Evolutionary conservation across 2,888 invertebrate genomes (phyloP).

Genomic region (Drosophila demipolita): DNA sequence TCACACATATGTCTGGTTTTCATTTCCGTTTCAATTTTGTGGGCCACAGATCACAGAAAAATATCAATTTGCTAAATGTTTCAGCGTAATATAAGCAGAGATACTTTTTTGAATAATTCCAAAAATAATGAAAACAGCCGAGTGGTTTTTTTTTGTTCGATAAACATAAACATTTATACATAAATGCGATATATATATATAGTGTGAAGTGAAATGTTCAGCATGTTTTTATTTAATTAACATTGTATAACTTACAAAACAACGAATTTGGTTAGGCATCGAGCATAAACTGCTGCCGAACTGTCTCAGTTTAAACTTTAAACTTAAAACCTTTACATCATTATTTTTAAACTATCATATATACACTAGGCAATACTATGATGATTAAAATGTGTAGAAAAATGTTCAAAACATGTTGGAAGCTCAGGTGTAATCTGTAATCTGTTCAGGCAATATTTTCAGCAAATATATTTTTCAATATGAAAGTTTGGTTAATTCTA

Average conservation of each 20-base stretch:
- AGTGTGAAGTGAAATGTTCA: not conserved
- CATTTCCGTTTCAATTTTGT: constrained; percentile 62
- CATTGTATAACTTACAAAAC: too few species aligned
- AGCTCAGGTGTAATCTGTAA: not conserved
- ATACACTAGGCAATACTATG: not conserved
- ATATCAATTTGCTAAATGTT: constrained; percentile 23
- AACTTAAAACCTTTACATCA: too few species aligned
- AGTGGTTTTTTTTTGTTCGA: not conserved
- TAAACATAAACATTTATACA: not conserved
- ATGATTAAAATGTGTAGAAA: not conserved
- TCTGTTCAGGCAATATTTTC: not conserved
- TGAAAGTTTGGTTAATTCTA: constrained; percentile 28
- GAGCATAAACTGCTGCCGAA: too few species aligned
- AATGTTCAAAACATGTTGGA: not conserved
- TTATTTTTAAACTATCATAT: too few species aligned
- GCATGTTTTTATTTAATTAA: not conserved
- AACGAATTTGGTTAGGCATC: too few species aligned
- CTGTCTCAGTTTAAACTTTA: too few species aligned
- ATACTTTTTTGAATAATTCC: not conserved
- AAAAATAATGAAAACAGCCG: not conserved
- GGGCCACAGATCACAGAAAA: constrained; percentile 18
- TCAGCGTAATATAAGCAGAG: not conserved
- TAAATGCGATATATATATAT: not conserved
- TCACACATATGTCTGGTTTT: constrained; percentile 28
- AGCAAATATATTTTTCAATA: constrained; percentile 61